Evolutionary conservation across 1,140 invertebrate species (phyloP).

Genomic region (Onthophagus taurus): DNA sequence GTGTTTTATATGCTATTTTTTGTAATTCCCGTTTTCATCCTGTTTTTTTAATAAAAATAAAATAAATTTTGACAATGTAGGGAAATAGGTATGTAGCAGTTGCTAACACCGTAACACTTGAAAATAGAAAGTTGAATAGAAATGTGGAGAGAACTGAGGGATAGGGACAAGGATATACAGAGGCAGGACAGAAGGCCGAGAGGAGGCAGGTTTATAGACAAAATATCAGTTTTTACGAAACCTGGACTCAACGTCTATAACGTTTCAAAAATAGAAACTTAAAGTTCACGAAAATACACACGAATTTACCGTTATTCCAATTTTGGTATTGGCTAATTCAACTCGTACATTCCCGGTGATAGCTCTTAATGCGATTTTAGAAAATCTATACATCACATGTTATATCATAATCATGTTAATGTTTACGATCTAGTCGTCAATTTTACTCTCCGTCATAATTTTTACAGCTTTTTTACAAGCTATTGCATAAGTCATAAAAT

Average conservation of each 20-base stretch:
- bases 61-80: too few species aligned
- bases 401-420: conserved; percentile 29
- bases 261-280: neutral
- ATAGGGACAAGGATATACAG: too few species aligned
- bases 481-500: conserved; percentile 38
- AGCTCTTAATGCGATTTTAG: conserved; percentile 41
- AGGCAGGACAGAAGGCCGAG: too few species aligned
- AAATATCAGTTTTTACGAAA: conserved; percentile 47
- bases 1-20: too few species aligned
- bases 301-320: conserved; percentile 40
- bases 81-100: too few species aligned
- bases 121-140: too few species aligned
- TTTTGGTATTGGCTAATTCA: conserved; percentile 40
- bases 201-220: conserved; percentile 20
- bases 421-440: conserved; percentile 11
- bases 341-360: conserved; percentile 40
- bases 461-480: conserved; percentile 45
- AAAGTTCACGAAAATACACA: neutral
- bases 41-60: too few species aligned
- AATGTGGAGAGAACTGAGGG: too few species aligned
- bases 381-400: conserved; percentile 37
- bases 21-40: too few species aligned
- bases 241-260: conserved; percentile 48
- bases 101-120: too few species aligned
- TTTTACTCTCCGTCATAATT: conserved; percentile 10